Percentiles rank a stretch among this genome's conserved stretches.
Evolutionary conservation across 1,140 invertebrate genomes (phyloP).

Genomic region (Alviniconcha marisindica): DNA sequence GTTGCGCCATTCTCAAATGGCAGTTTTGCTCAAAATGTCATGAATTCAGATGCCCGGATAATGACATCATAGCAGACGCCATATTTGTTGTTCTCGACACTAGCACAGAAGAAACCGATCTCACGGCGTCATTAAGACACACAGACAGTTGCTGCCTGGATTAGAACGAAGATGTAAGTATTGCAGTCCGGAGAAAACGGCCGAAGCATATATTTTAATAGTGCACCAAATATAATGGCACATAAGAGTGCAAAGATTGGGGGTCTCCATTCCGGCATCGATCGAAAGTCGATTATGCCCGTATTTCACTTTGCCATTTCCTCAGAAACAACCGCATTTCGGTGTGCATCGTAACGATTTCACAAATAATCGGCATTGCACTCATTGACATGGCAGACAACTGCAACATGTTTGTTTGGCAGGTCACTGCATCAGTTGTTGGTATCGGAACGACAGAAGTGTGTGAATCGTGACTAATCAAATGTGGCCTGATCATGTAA

Average conservation of each 20-base stretch:
- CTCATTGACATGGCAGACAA: not conserved
- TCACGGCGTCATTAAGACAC: not conserved
- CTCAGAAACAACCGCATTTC: too few relatives aligned
- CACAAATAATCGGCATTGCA: not conserved
- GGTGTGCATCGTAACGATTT: too few relatives aligned
- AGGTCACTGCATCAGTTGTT: too few relatives aligned
- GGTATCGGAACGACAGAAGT: too few relatives aligned
- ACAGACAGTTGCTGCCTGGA: not conserved
- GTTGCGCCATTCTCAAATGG: constrained; percentile 29
- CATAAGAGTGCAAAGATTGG: not conserved
- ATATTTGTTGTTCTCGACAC: constrained; percentile 38
- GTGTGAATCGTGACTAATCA: too few relatives aligned
- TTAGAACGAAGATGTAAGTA: constrained; percentile 33
- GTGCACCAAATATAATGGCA: too few relatives aligned
- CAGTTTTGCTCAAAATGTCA: constrained; percentile 9
- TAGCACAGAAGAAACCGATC: constrained; percentile 13
- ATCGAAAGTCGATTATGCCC: constrained; percentile 8
- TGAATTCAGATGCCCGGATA: constrained; percentile 48
- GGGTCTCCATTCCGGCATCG: constrained; percentile 1
- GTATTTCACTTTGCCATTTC: too few relatives aligned
- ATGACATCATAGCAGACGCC: constrained; percentile 49
- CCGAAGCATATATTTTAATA: too few relatives aligned
- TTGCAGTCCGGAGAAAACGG: not conserved
- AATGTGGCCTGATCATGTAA: too few relatives aligned
- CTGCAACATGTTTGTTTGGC: not conserved